Evolutionary conservation across 2,797 vertebrate species (phyloP).

Genomic region (Typhlichthys eigenmanni): DNA sequence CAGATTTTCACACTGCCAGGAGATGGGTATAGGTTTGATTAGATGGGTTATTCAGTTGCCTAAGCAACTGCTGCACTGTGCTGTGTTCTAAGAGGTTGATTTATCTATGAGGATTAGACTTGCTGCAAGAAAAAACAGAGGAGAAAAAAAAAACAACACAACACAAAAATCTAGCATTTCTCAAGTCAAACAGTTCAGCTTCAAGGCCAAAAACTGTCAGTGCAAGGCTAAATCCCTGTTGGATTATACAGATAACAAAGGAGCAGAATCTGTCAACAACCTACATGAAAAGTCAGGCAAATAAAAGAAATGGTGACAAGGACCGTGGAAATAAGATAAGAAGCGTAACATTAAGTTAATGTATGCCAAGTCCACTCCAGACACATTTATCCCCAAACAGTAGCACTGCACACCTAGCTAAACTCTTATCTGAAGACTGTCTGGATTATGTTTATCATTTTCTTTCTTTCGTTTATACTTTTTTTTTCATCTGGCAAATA

Average conservation of each 20-base stretch:
- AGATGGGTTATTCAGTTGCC: slow-evolving; percentile 71
- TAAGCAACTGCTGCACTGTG: slow-evolving; percentile 71
- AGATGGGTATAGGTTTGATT: slow-evolving; percentile 69
- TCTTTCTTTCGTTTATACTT: not conserved
- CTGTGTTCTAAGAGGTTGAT: slow-evolving; percentile 62
- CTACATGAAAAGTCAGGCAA: slow-evolving; percentile 43
- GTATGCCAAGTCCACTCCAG: slow-evolving; percentile 69
- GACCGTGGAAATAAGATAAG: slow-evolving; percentile 51
- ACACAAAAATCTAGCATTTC: slow-evolving; percentile 3
- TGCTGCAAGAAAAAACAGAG: slow-evolving; percentile 4
- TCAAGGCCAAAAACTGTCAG: slow-evolving; percentile 58
- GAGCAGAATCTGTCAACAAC: slow-evolving; percentile 56
- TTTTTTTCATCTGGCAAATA: slow-evolving; percentile 48
- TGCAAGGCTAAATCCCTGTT: slow-evolving; percentile 56
- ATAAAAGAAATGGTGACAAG: slow-evolving; percentile 58
- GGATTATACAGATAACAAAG: slow-evolving; percentile 66
- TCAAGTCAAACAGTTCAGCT: slow-evolving; percentile 62
- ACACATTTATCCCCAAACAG: slow-evolving; percentile 47
- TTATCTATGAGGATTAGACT: slow-evolving; percentile 72
- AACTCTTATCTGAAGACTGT: slow-evolving; percentile 53
- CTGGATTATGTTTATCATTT: slow-evolving; percentile 50
- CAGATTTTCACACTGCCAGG: slow-evolving; percentile 64
- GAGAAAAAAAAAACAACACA: not conserved
- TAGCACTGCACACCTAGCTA: slow-evolving; percentile 23
- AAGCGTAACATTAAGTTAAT: slow-evolving; percentile 55